phyloP scores from a whole-genome alignment of 1,140 invertebrate species.

The Pomacea maculata region DNA sequence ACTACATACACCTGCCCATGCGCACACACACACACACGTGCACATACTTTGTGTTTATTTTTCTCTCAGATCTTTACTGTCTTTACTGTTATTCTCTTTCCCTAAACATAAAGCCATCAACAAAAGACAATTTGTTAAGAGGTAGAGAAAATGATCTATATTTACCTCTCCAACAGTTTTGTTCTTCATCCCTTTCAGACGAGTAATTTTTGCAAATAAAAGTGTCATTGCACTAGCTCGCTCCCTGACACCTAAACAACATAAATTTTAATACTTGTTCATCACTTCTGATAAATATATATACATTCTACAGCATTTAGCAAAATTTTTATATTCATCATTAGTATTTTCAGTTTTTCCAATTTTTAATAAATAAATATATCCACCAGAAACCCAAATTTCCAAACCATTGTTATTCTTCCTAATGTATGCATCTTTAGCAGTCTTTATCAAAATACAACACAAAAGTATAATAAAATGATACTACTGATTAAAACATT shows the following conservation, averaged over 20 bases:
- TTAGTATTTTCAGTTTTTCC: too few species aligned
- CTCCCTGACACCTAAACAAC: slow-evolving; percentile 69
- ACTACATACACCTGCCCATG: too few species aligned
- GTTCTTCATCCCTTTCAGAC: slow-evolving; percentile 69
- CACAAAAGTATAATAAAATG: too few species aligned
- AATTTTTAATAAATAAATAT: too few species aligned
- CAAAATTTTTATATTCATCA: too few species aligned
- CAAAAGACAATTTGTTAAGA: neutral
- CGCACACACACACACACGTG: too few species aligned
- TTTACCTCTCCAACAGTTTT: slow-evolving; percentile 73
- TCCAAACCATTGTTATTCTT: neutral
- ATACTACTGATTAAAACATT: neutral
- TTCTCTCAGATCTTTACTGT: too few species aligned
- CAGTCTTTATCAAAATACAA: neutral
- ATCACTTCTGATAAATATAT: too few species aligned
- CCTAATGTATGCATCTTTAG: neutral
- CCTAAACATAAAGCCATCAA: neutral
- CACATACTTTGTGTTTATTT: too few species aligned
- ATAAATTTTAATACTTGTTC: too few species aligned
- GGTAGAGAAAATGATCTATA: slow-evolving; percentile 3
- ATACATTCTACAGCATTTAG: too few species aligned
- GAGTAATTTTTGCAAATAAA: slow-evolving; percentile 74
- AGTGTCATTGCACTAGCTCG: slow-evolving; percentile 71
- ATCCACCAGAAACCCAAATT: neutral
- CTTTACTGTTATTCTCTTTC: too few species aligned